Evolutionary conservation across 2,888 invertebrate species (phyloP).

Genomic region (Syrista parreyssii): DNA sequence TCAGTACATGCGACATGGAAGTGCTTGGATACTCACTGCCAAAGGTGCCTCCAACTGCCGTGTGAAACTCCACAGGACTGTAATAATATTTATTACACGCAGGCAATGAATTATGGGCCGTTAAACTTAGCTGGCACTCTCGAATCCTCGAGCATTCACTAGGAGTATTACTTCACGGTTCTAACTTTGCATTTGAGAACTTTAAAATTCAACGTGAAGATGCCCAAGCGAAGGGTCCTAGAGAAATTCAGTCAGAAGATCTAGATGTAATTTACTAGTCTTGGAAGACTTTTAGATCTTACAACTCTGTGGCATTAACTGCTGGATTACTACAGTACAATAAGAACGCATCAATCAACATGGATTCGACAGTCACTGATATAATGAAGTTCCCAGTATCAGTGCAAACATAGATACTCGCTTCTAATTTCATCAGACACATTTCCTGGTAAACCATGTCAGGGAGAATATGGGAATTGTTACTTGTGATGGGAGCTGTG

Average conservation of each 20-base stretch:
- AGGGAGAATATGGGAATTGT: background rate
- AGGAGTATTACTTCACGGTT: background rate
- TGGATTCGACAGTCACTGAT: background rate
- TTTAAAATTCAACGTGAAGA: background rate
- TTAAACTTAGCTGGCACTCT: conserved; percentile 36
- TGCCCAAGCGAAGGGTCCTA: background rate
- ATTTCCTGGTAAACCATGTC: background rate
- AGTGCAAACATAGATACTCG: background rate
- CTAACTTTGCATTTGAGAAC: background rate
- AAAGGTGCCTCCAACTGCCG: background rate
- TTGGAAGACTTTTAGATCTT: background rate
- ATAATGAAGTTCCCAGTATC: background rate
- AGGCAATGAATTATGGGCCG: conserved; percentile 56
- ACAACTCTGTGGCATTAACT: background rate
- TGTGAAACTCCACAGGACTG: conserved; percentile 13
- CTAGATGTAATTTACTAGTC: background rate
- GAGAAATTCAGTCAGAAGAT: background rate
- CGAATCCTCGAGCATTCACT: background rate
- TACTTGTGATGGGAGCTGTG: background rate
- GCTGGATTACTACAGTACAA: background rate
- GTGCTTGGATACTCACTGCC: background rate
- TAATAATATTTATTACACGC: conserved; percentile 53
- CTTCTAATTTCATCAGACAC: background rate
- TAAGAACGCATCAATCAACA: background rate
- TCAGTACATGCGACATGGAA: background rate